Evolutionary conservation across 2,113 vertebrate genomes (phyloP), one percentile per base, ranked within the genome.

Genomic region (Vidua macroura): DNA sequence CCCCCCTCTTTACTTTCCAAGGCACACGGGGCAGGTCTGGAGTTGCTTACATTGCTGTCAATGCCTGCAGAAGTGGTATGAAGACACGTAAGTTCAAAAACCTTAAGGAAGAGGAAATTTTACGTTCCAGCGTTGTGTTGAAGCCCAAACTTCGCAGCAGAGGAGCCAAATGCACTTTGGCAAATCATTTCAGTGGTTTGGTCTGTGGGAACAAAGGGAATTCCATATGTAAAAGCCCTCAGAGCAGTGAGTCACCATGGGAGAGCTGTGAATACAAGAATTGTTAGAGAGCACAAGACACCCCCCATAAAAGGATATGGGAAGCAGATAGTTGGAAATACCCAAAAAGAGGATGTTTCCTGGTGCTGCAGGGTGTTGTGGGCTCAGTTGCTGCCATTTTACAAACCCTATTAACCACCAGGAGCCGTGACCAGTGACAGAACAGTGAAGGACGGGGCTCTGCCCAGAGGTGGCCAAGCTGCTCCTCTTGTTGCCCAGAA

Each of bases 121-220:
- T 25, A 30, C 18, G 44, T 62, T 69, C 41, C 51, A 52, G 39
- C 0, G 0, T 3, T 16, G 19, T 56, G 37, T 24, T 22, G 74
- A 78, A 84, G 62, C 48, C 75, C 86, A 78, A 3, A n/a, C 8
- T 85, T 68, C 20, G 37, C n/a, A 49, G n/a, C 51, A 48, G 46
- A 70, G n/a, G 37, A 69, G 31, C 31, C 37, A 39, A 76, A 59
- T 2, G 15, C 39, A 25, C 70, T 20, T 20, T 25, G 31, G 13
- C 62, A 94, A 91, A 92, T 83, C 22, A 41, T 53, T 63, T 75
- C 13, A 79, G 48, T 37, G 68, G 39, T 72, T 51, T 72, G 73
- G 44, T 28, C 55, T 59, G 25, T 15, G 55, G 63, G 44, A 83
- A 62, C 11, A 31, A 73, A 82, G 74, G 23, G 60, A 63, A 66